Percentiles rank a stretch among this genome's conserved stretches.
Evolutionary conservation across 2,113 vertebrate genomes (phyloP).

Genomic region (Aphelocoma coerulescens): DNA sequence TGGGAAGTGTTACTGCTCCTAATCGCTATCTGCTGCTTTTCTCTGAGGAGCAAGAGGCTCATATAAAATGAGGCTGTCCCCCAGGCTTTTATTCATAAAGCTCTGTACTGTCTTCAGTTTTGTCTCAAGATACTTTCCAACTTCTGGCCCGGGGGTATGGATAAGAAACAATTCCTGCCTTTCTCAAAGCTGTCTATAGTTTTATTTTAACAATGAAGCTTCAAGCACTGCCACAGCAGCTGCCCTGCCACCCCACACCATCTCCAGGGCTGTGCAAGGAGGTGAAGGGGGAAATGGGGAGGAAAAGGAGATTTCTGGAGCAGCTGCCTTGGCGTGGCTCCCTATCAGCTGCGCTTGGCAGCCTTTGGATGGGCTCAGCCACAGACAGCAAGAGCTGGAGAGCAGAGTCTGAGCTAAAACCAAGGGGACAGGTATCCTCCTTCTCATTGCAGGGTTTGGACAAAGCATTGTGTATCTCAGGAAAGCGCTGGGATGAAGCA

Average conservation of each 20-base stretch:
- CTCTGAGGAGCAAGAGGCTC: neutral
- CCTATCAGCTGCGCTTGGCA: neutral
- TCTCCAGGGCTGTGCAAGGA: neutral
- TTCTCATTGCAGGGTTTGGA: neutral
- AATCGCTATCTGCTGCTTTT: neutral
- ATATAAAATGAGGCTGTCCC: neutral
- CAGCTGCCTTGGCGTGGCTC: neutral
- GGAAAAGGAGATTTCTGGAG: neutral
- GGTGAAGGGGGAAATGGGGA: neutral
- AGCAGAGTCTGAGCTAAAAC: neutral
- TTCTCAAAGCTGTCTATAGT: neutral
- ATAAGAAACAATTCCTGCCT: neutral
- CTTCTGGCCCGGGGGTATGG: neutral
- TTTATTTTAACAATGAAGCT: neutral
- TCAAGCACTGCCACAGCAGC: neutral
- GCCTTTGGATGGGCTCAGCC: neutral
- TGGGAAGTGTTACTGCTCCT: neutral
- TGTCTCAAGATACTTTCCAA: neutral
- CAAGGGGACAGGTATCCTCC: neutral
- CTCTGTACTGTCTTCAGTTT: neutral
- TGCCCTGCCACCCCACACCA: neutral
- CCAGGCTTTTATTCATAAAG: neutral
- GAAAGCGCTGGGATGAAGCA: neutral
- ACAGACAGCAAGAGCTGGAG: neutral
- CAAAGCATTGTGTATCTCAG: neutral